Evolutionary conservation across 1,140 invertebrate species (phyloP).

Genomic region (Lucilia sericata): DNA sequence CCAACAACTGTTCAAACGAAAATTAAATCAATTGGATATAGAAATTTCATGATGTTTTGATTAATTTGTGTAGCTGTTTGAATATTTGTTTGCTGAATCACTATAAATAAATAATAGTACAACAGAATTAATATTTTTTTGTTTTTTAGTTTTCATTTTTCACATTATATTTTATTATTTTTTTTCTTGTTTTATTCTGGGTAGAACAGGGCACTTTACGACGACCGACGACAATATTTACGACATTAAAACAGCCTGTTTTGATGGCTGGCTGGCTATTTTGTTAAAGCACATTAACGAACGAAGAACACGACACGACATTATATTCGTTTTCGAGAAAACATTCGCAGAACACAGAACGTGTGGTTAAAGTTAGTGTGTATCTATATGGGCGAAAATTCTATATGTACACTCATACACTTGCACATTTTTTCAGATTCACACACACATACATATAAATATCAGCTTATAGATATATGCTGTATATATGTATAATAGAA

Average conservation of each 20-base stretch:
- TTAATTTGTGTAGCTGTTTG: background rate
- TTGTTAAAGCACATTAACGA: background rate
- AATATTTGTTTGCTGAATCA: background rate
- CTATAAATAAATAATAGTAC: no score
- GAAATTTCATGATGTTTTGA: background rate
- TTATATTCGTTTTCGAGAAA: background rate
- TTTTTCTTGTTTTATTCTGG: background rate
- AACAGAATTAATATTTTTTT: background rate
- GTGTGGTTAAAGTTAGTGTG: slow-evolving; percentile 40
- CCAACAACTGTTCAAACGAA: background rate
- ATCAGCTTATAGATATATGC: background rate
- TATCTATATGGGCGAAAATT: slow-evolving; percentile 43
- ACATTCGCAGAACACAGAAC: slow-evolving; percentile 7
- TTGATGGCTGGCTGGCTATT: background rate
- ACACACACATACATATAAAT: slow-evolving; percentile 31
- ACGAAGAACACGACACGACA: slow-evolving; percentile 25
- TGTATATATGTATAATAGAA: slow-evolving; percentile 6
- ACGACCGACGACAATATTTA: slow-evolving; percentile 34
- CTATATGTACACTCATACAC: slow-evolving; percentile 6
- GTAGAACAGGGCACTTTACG: background rate
- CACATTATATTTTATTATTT: background rate
- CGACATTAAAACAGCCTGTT: slow-evolving; percentile 20
- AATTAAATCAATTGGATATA: background rate
- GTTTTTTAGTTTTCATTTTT: background rate
- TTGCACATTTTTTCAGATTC: no score